phyloP scores from a whole-genome alignment of 2,797 vertebrate genomes.

The Neopelma chrysocephalum region DNA sequence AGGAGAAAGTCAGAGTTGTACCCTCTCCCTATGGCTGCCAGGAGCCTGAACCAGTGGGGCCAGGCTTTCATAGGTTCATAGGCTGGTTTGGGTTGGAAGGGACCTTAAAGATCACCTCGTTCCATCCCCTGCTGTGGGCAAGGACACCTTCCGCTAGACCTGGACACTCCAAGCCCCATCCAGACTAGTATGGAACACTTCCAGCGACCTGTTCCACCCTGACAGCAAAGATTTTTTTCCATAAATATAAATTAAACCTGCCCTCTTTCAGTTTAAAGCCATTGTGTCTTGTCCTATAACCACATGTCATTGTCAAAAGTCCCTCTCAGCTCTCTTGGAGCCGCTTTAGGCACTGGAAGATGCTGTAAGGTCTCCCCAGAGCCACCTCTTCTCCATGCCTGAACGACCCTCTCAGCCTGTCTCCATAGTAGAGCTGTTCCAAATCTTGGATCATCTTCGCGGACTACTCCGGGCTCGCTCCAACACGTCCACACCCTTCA shows the following conservation, averaged over 20 bases:
- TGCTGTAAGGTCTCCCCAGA: not conserved
- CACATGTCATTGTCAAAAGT: not conserved
- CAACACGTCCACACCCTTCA: not conserved
- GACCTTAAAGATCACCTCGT: not conserved
- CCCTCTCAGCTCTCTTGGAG: not conserved
- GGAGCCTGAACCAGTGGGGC: not conserved
- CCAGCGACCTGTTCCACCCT: not conserved
- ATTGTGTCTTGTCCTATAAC: not conserved
- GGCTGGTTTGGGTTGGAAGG: not conserved
- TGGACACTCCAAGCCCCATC: not conserved
- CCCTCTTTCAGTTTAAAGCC: not conserved
- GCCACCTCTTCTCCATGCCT: not conserved
- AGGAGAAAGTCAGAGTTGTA: not conserved
- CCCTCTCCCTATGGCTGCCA: not conserved
- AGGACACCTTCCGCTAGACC: not conserved
- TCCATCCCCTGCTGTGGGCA: not conserved
- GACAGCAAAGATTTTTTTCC: not conserved
- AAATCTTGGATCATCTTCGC: rapidly evolving
- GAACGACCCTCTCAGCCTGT: not conserved
- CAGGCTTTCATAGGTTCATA: not conserved
- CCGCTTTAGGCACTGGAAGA: not conserved
- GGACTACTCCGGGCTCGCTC: not conserved
- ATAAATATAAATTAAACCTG: not conserved
- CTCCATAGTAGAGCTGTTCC: not conserved
- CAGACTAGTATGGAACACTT: not conserved